Conservation (phyloP, 2,888 invertebrate genomes). For the Xestia sexstrigata region DNA sequence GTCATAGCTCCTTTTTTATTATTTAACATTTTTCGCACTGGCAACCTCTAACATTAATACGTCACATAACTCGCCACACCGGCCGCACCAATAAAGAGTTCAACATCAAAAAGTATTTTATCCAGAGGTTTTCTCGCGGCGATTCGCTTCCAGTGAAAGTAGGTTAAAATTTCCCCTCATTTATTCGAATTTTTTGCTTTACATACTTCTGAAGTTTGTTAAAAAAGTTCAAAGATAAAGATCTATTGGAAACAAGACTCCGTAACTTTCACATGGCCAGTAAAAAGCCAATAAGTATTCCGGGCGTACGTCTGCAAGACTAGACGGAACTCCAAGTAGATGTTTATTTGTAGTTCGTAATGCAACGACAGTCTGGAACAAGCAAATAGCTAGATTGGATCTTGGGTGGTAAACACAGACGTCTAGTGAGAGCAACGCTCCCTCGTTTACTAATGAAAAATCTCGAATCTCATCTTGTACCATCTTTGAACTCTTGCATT, state of each 20-base stretch:
- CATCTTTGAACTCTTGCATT: constrained; percentile 40
- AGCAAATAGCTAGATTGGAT: constrained; percentile 64
- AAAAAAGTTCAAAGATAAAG: constrained; percentile 26
- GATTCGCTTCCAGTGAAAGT: constrained; percentile 54
- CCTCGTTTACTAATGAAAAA: constrained; percentile 58
- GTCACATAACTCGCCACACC: constrained; percentile 49
- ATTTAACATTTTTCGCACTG: constrained; percentile 18
- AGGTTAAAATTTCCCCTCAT: constrained; percentile 15
- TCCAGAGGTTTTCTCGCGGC: constrained; percentile 50
- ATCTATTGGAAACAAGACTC: constrained; percentile 3
- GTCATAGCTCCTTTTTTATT: constrained; percentile 33
- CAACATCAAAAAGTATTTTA: constrained; percentile 58
- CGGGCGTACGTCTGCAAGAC: constrained; percentile 18
- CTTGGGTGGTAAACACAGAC: constrained; percentile 59
- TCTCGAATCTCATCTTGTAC: constrained; percentile 35
- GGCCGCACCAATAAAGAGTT: constrained; percentile 54
- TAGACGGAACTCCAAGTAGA: constrained; percentile 43
- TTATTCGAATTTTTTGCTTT: constrained; percentile 28
- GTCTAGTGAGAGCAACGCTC: constrained; percentile 55
- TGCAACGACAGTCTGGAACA: constrained; percentile 51
- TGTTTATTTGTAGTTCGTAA: constrained; percentile 57
- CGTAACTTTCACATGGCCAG: constrained; percentile 31
- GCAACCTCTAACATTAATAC: constrained; percentile 32
- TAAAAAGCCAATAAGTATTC: constrained; percentile 45
- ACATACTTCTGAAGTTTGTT: constrained; percentile 24